These are phyloP conservation scores for Osedax fenrisi DNA, from an alignment of 2,888 invertebrate genomes.

Conservation along the genomic window DNA sequence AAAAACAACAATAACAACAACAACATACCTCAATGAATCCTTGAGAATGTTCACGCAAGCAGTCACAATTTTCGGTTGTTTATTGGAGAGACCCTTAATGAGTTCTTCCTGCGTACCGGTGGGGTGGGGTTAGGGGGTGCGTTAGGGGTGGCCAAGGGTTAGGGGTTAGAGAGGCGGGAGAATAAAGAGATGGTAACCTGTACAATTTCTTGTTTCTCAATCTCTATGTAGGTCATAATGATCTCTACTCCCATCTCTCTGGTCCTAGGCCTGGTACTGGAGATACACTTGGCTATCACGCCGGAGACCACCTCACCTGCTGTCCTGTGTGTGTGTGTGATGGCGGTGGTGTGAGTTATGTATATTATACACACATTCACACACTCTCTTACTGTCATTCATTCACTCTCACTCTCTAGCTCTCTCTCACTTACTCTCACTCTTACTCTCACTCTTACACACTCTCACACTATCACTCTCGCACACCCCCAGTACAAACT, in stretches of 20 bases:
- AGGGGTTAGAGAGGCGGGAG: too few relatives aligned
- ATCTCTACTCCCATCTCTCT: conserved; percentile 79
- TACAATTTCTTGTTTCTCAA: conserved; percentile 72
- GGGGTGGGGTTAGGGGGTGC: too few relatives aligned
- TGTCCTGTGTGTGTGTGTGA: conserved; percentile 57
- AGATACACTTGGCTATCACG: conserved; percentile 79
- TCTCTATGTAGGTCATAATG: conserved; percentile 82
- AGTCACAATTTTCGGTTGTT: conserved; percentile 85
- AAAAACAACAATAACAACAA: too few relatives aligned
- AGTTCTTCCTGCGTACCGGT: conserved; percentile 65
- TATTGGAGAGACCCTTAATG: conserved; percentile 81
- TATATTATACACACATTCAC: too few relatives aligned
- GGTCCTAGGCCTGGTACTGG: conserved; percentile 77
- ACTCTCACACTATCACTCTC: too few relatives aligned
- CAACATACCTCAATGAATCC: conserved; percentile 58
- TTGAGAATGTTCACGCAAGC: conserved; percentile 68
- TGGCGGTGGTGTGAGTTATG: too few relatives aligned
- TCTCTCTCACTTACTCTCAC: too few relatives aligned
- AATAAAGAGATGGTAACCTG: too few relatives aligned
- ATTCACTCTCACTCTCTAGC: not conserved
- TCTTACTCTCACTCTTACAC: too few relatives aligned
- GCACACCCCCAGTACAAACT: not conserved
- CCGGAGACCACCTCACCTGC: conserved; percentile 77
- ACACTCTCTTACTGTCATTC: too few relatives aligned
- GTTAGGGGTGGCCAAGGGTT: too few relatives aligned